Conservation (phyloP, 2,888 invertebrate genomes). For the Xestoiulus laeticollis region DNA sequence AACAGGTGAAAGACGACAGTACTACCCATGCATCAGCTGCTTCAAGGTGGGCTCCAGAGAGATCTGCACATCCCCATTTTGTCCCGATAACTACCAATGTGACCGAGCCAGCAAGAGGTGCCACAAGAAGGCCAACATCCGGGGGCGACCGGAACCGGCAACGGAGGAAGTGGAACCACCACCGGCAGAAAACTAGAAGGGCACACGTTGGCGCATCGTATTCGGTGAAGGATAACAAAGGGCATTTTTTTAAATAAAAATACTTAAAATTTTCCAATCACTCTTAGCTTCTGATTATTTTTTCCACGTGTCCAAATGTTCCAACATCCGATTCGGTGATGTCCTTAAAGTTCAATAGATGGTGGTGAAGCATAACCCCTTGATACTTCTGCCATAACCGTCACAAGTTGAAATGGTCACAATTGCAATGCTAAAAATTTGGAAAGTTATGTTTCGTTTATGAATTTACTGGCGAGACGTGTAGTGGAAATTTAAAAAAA, state of each 20-base stretch:
- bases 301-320: not conserved
- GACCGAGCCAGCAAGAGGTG: slow-evolving; percentile 54
- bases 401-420: no score
- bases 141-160: not conserved
- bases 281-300: not conserved
- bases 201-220: not conserved
- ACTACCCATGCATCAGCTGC: slow-evolving; percentile 55
- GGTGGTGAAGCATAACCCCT: not conserved
- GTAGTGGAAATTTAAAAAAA: no score
- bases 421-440: no score
- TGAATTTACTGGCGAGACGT: no score
- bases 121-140: slow-evolving; percentile 54
- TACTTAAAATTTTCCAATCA: not conserved
- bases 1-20: slow-evolving; percentile 51
- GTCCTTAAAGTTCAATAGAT: not conserved
- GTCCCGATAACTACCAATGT: slow-evolving; percentile 54
- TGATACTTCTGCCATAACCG: not conserved
- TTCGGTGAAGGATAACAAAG: slow-evolving; percentile 18
- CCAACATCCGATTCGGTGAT: slow-evolving; percentile 4
- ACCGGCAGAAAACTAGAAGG: slow-evolving; percentile 35
- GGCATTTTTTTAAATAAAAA: slow-evolving; percentile 8
- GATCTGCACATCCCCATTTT: slow-evolving; percentile 54
- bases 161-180: not conserved
- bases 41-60: slow-evolving; percentile 52
- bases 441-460: no score